phyloP scores from a whole-genome alignment of 2,888 invertebrate genomes.

The Drymonia ruficornis region DNA sequence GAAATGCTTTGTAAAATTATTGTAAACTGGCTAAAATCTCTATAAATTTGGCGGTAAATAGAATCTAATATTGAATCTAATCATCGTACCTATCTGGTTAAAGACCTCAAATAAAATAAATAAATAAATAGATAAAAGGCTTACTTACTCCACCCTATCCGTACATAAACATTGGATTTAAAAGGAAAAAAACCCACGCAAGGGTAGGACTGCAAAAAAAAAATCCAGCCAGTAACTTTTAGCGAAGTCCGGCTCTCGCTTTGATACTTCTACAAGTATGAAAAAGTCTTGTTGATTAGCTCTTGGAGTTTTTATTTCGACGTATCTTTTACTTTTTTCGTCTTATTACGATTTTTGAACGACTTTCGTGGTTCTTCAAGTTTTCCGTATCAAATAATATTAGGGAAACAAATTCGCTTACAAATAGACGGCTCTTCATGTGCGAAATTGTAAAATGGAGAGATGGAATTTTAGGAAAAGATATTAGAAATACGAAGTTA shows the following conservation, averaged over 20 bases:
- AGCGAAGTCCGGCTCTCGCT: conserved; percentile 61
- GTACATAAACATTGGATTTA: conserved; percentile 49
- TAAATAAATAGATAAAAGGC: no score
- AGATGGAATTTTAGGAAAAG: neutral
- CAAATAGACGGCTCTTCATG: conserved; percentile 44
- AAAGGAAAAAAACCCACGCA: conserved; percentile 54
- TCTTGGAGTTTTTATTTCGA: conserved; percentile 64
- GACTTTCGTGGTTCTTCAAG: conserved; percentile 49
- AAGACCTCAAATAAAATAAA: no score
- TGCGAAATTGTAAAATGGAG: neutral
- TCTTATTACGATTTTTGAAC: conserved; percentile 57
- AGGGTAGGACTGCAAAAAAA: conserved; percentile 47
- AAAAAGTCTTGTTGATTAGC: conserved; percentile 74
- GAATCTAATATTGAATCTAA: no score
- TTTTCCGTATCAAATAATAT: conserved; percentile 48
- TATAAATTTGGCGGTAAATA: no score
- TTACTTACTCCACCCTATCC: conserved; percentile 31
- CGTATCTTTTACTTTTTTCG: conserved; percentile 58
- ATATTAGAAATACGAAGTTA: neutral
- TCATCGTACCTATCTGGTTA: conserved; percentile 7
- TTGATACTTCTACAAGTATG: conserved; percentile 70
- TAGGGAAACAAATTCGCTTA: conserved; percentile 35
- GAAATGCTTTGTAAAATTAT: no score
- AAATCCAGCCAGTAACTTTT: conserved; percentile 57
- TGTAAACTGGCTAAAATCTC: no score